Base-by-base conservation (phyloP, 2,888 invertebrate genomes). In the Nomada ferruginata region DNA sequence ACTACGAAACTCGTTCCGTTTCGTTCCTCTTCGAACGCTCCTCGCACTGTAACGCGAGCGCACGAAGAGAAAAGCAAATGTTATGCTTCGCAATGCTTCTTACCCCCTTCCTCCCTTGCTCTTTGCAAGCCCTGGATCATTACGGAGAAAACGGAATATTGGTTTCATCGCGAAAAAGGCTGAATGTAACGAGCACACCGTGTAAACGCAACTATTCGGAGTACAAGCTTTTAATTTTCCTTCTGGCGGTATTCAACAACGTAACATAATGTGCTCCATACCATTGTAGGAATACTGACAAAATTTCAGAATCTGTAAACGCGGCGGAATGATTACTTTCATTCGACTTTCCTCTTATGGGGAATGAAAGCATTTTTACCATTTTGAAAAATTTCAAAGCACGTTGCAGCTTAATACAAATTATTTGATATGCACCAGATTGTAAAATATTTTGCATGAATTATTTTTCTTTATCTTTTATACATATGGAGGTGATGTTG, bases 101-200 rank as follows among this genome's bases (percentile, higher is more conserved):
- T 52, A 20, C 66, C 52, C 23, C 26, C 10, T 52, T 70, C 23
- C 29, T n/a, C 42, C 29, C n/a, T 9, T 53, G 18, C 53, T 55
- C 29, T 42, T 53, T 55, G 42, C 65, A 5, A 55, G 61, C 61
- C 52, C 55, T 60, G 66, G 76, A 82, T 83, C 83, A 78, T 82
- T 83, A 78, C 64, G 52, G 73, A 66, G 36, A 59, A 29, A 75
- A 70, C 66, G 36, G 44, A 75, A 82, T 83, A 83, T 76, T 69
- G 47, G 63, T 80, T 68, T 55, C 66, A 57, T 78, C 53, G 44
- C 26, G 52, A 53, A 72, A 61, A 65, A 64, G 55, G 78, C 36
- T 53, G 52, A 59, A 72, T 57, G 72, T 66, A 82, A 70, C 64
- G 78, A 76, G 68, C 50, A 44, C 71, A 47, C 47, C 23, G 50